phyloP scores from a whole-genome alignment of 1,140 invertebrate species.

The Drosophila cardini region DNA sequence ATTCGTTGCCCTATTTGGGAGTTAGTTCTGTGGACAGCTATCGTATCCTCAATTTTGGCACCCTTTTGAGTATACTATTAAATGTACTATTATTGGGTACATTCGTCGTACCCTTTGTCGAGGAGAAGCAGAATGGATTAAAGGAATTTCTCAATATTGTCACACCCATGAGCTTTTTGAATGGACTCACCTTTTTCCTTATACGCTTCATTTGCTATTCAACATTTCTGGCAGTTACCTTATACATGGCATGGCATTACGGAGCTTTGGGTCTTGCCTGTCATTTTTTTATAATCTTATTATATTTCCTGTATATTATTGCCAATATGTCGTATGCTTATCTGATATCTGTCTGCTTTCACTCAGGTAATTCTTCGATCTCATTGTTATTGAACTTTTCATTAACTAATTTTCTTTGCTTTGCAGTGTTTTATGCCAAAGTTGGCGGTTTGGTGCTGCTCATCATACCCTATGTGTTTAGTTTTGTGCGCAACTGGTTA shows the following conservation, averaged over 20 bases:
- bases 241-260: conserved; percentile 54
- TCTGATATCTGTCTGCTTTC: conserved; percentile 79
- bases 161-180: conserved; percentile 78
- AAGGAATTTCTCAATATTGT: conserved; percentile 79
- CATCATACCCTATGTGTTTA: conserved; percentile 73
- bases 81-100: conserved; percentile 68
- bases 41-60: conserved; percentile 63
- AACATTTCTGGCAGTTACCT: conserved; percentile 37
- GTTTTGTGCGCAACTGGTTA: conserved; percentile 59
- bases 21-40: conserved; percentile 53
- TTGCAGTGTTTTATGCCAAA: conserved; percentile 81
- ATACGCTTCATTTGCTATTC: conserved; percentile 67
- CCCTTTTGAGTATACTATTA: conserved; percentile 65
- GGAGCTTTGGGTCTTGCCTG: conserved; percentile 42
- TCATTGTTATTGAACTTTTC: too few species aligned
- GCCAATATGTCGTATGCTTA: conserved; percentile 77
- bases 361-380: conserved; percentile 63
- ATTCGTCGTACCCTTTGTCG: conserved; percentile 77
- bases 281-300: conserved; percentile 50
- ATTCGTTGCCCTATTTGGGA: conserved; percentile 68
- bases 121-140: conserved; percentile 82
- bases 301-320: conserved; percentile 72
- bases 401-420: not conserved
- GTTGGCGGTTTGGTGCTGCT: conserved; percentile 72
- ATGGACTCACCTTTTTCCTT: conserved; percentile 76